A percentile compares a stretch with the other conserved stretches of the same genome.
Evolutionary conservation across 2,888 invertebrate genomes (phyloP).

Genomic region (Oasisia sp.): DNA sequence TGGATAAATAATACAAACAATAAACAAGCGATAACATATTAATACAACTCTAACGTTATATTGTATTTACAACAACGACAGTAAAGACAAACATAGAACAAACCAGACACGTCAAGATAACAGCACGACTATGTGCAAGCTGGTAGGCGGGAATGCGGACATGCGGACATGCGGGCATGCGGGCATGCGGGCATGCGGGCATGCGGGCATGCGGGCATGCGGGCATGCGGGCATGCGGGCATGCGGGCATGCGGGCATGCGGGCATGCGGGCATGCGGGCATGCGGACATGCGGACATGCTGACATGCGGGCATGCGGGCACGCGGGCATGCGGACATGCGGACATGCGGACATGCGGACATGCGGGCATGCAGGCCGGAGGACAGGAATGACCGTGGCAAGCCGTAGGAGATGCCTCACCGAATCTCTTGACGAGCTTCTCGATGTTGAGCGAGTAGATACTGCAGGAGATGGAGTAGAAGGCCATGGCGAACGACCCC

Average conservation of each 20-base stretch:
- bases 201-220: background rate
- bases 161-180: background rate
- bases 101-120: too few species aligned
- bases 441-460: slow-evolving; percentile 91
- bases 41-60: background rate
- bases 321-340: background rate
- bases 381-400: background rate
- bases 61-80: background rate
- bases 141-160: background rate
- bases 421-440: slow-evolving; percentile 79
- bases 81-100: background rate
- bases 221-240: background rate
- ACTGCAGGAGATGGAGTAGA: slow-evolving; percentile 88
- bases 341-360: background rate
- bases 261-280: too few species aligned
- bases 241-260: background rate
- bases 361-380: background rate
- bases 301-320: background rate
- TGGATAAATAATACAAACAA: background rate
- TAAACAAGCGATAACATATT: background rate
- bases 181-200: background rate
- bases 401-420: slow-evolving; percentile 52
- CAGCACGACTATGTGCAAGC: background rate
- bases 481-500: slow-evolving; percentile 95
- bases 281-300: background rate